phyloP scores from a whole-genome alignment of 2,888 invertebrate genomes.

The Drosophila austrosaltans region DNA sequence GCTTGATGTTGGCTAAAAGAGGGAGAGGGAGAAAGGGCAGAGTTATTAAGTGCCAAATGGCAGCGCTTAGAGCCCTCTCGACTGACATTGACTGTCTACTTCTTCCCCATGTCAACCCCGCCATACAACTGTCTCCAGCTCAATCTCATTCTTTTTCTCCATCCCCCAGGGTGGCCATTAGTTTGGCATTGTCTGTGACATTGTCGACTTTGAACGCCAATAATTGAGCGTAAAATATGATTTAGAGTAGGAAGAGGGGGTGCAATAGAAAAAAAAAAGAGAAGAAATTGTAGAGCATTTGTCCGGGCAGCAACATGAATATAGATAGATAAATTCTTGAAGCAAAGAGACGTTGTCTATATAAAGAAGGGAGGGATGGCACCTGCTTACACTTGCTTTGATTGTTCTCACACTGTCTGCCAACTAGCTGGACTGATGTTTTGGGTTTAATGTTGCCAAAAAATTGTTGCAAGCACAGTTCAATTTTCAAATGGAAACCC shows the following conservation, averaged over 20 bases:
- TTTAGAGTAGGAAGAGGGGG: slow-evolving; percentile 51
- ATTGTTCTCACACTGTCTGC: slow-evolving; percentile 52
- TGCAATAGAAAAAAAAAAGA: background rate
- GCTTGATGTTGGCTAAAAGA: no score
- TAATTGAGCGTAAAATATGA: slow-evolving; percentile 79
- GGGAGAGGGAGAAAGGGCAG: slow-evolving; percentile 46
- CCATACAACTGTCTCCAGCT: background rate
- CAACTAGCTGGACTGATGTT: slow-evolving; percentile 22
- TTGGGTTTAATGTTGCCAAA: slow-evolving; percentile 27
- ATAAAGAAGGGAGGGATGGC: background rate
- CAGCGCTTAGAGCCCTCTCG: slow-evolving; percentile 32
- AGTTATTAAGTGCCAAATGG: slow-evolving; percentile 74
- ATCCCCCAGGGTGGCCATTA: slow-evolving; percentile 53
- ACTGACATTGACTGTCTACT: slow-evolving; percentile 42
- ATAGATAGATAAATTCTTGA: no score
- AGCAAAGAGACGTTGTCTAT: no score
- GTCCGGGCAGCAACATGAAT: no score
- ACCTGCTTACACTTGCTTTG: slow-evolving; percentile 65
- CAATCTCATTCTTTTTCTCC: slow-evolving; percentile 1
- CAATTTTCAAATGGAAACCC: slow-evolving; percentile 56
- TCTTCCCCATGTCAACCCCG: background rate
- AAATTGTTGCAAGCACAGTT: slow-evolving; percentile 36
- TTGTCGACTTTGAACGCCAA: slow-evolving; percentile 70
- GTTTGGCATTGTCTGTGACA: slow-evolving; percentile 73
- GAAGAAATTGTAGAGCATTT: slow-evolving; percentile 1